Conservation (phyloP, 2,888 invertebrate genomes). For the Steinernema hermaphroditum region DNA sequence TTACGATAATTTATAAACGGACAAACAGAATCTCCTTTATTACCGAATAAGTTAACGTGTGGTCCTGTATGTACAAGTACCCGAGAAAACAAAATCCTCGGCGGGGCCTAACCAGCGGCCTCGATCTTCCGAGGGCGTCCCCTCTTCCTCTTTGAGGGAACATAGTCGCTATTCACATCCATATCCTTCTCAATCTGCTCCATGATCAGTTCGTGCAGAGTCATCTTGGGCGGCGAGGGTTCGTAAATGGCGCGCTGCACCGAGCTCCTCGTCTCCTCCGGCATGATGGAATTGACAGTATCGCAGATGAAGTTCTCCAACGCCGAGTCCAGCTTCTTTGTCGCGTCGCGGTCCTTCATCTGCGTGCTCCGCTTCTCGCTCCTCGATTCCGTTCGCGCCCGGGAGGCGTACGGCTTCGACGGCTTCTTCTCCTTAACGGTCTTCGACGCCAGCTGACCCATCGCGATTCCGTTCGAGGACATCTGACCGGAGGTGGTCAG, state of each 20-base stretch:
- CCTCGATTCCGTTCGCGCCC: neutral
- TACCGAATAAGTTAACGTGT: neutral
- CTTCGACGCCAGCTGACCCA: slow-evolving; percentile 18
- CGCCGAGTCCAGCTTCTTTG: slow-evolving; percentile 6
- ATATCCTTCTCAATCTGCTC: slow-evolving; percentile 12
- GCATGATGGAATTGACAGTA: slow-evolving; percentile 1
- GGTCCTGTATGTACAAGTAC: neutral
- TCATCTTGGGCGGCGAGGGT: neutral
- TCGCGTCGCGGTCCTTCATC: neutral
- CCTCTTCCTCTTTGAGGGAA: neutral
- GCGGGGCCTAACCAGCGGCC: neutral
- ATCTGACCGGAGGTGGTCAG: neutral
- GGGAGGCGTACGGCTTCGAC: neutral
- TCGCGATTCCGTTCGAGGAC: neutral
- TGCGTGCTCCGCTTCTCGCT: neutral
- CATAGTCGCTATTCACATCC: neutral
- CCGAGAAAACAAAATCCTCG: neutral
- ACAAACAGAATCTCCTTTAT: neutral
- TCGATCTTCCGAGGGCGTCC: neutral
- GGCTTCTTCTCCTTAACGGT: neutral
- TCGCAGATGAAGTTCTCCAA: slow-evolving; percentile 6
- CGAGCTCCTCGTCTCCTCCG: neutral
- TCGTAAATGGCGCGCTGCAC: neutral
- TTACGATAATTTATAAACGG: slow-evolving; percentile 27
- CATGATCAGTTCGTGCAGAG: slow-evolving; percentile 15